Evolutionary conservation across 2,888 invertebrate species (phyloP), one percentile per base, ranked within the genome.

Genomic region (Spodoptera exigua): DNA sequence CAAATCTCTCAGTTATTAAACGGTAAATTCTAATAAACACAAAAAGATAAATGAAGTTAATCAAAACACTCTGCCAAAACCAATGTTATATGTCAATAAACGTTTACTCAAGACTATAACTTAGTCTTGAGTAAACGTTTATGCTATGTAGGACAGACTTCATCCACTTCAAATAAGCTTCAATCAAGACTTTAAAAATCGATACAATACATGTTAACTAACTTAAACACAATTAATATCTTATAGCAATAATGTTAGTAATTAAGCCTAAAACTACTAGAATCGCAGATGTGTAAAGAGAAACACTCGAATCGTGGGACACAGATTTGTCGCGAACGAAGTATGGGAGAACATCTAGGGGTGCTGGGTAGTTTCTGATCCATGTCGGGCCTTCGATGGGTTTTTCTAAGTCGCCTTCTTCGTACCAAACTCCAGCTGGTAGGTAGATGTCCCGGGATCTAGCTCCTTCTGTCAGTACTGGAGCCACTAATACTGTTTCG

Each of bases 401-500:
- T 0, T 65, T 80, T 0, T 89, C 85, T 0, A 83, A 76, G 70
- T 92, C 87, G 9, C 95, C 96, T 46, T 95, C 95, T 80, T 96
- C 97, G 39, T 89, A 87, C 98, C 98, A 98, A 0, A 82, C 89
- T 1, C 98, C 98, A 4, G 78, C 86, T 0, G 98, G 98, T 1
- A 98, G 93, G 89, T 97, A 98, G 49, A 98, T 95, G 83, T 97
- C 95, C 5, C 98, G 95, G 0, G 90, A 82, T 0, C 81, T 88
- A 0, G 95, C 95, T 0, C 95, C 95, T 86, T 96, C 93, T 36
- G 90, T 89, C 11, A 98, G 78, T 0, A 98, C 95, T 0, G 98
- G 98, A 0, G 98, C 98, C 0, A 97, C 97, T 53, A 98, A 88
- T 39, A 98, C 95, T 49, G 95, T 93, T 73, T 97, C 96, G 2